Evolutionary conservation across 2,113 vertebrate species (phyloP).

Genomic region (Turdus rufiventris): DNA sequence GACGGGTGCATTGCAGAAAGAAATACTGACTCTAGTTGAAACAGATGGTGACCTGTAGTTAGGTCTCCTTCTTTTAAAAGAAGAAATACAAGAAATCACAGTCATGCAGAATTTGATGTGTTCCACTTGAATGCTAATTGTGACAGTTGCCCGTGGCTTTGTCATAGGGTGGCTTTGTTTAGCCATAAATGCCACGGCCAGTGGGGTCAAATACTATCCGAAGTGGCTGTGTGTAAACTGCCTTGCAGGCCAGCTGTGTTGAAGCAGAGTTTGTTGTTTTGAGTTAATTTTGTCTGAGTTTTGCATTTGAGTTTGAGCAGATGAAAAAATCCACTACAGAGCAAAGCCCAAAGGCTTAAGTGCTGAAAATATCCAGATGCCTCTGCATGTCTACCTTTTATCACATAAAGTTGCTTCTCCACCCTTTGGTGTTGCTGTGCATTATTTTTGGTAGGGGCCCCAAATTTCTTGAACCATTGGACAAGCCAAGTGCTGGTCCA

Average conservation of each 20-base stretch:
- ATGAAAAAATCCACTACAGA: neutral
- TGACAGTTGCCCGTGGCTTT: conserved; percentile 46
- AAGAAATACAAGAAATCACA: neutral
- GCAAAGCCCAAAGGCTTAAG: neutral
- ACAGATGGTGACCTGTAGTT: neutral
- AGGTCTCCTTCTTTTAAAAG: neutral
- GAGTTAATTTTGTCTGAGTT: neutral
- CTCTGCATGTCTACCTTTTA: neutral
- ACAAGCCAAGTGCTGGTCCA: neutral
- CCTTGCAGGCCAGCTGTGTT: neutral
- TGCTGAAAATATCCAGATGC: neutral
- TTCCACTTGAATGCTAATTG: conserved; percentile 48
- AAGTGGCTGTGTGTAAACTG: neutral
- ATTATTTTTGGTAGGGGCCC: neutral
- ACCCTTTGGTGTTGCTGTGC: neutral
- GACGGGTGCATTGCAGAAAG: neutral
- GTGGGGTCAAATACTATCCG: neutral
- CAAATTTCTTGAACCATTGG: neutral
- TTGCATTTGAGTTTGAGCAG: neutral
- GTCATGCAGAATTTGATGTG: neutral
- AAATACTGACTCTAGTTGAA: neutral
- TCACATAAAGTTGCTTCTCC: neutral
- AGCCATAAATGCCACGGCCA: neutral
- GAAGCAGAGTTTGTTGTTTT: neutral
- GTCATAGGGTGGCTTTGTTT: conserved; percentile 7